Conservation (phyloP, 2,797 vertebrate species). For the Acanthiza pusilla region DNA sequence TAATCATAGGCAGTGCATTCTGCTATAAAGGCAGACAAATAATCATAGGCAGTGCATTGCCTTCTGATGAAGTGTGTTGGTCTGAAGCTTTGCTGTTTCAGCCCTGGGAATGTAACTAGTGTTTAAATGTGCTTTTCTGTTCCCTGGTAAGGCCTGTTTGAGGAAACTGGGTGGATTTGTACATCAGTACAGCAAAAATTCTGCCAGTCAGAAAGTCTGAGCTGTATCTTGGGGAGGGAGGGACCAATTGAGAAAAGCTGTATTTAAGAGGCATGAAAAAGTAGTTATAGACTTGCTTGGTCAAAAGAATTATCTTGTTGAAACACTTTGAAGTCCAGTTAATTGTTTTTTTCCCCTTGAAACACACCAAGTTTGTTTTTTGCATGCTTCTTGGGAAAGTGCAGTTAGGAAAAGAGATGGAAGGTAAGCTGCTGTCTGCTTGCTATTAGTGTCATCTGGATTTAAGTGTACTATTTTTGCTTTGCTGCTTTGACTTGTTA, state of each 20-base stretch:
- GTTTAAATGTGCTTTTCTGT: not conserved
- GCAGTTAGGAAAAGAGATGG: conserved; percentile 76
- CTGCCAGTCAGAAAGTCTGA: not conserved
- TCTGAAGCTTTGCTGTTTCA: not conserved
- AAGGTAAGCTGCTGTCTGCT: conserved; percentile 72
- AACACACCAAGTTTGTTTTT: conserved; percentile 73
- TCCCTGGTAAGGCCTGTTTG: not conserved
- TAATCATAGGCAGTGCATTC: not conserved
- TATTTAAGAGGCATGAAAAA: not conserved
- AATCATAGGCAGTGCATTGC: not conserved
- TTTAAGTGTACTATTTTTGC: conserved; percentile 21
- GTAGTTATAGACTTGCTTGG: not conserved
- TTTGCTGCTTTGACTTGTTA: conserved; percentile 32
- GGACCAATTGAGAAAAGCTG: not conserved
- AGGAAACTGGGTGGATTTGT: not conserved
- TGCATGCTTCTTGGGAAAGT: conserved; percentile 80
- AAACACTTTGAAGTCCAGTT: conserved; percentile 27
- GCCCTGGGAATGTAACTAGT: not conserved
- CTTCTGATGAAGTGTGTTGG: not conserved
- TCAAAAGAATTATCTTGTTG: not conserved
- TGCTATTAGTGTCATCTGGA: conserved; percentile 23
- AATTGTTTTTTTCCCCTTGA: conserved; percentile 45
- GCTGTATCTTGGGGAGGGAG: not conserved
- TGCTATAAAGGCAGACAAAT: too few species aligned
- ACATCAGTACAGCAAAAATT: not conserved